Evolutionary conservation across 2,797 vertebrate species (phyloP).

Genomic region (Hoplostethus mediterraneus): DNA sequence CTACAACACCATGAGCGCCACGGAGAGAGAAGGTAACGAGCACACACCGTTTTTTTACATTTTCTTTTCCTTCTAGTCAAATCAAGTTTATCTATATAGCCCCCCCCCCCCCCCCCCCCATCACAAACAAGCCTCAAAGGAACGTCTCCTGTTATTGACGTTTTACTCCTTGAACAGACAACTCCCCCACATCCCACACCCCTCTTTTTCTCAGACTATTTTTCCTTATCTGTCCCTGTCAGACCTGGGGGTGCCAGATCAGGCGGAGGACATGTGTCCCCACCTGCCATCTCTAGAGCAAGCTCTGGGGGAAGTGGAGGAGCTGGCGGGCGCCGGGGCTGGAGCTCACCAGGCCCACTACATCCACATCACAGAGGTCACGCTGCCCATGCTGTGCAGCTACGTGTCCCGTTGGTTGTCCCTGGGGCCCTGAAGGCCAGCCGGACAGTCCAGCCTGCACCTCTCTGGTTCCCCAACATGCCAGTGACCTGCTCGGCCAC

Average conservation of each 20-base stretch:
- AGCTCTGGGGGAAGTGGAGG: conserved; percentile 89
- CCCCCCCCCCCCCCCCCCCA: too few species aligned
- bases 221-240: conserved; percentile 25
- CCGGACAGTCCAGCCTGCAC: conserved; percentile 82
- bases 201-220: background rate
- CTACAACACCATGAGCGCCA: conserved; percentile 86
- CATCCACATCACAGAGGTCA: conserved; percentile 89
- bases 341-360: conserved; percentile 89
- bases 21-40: conserved; percentile 87
- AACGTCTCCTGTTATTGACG: background rate
- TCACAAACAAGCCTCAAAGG: too few species aligned
- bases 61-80: too few species aligned
- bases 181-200: background rate
- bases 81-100: too few species aligned
- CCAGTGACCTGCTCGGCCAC: conserved; percentile 91
- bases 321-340: conserved; percentile 86
- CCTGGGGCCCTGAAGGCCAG: conserved; percentile 83
- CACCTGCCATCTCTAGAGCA: conserved; percentile 90
- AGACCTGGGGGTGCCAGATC: conserved; percentile 85
- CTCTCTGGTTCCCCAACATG: conserved; percentile 87
- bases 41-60: background rate
- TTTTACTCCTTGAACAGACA: background rate
- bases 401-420: conserved; percentile 93
- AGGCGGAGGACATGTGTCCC: conserved; percentile 86
- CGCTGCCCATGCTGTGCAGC: conserved; percentile 93